Conservation (phyloP, 2,797 vertebrate species). For the Neosalanx taihuensis region DNA sequence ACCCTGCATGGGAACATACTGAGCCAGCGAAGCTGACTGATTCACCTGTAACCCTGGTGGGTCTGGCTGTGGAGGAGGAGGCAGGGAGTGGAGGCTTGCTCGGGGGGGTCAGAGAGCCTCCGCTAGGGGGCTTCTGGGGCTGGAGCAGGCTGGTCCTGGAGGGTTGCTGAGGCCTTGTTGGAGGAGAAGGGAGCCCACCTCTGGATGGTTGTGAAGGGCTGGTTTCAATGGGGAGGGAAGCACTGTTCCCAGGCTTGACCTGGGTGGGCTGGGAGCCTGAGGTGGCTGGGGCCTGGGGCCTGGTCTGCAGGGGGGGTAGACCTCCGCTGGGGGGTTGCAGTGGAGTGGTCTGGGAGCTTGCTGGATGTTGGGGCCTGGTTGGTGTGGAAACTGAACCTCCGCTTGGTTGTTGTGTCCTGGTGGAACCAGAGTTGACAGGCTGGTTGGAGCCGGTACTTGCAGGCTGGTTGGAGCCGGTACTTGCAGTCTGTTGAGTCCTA, state of each 20-base stretch:
- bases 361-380: slow-evolving; percentile 10
- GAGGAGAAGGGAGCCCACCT: not conserved
- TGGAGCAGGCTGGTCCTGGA: slow-evolving; percentile 4
- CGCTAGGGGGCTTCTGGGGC: not conserved
- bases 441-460: not conserved
- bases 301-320: slow-evolving; percentile 19
- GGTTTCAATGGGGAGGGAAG: not conserved
- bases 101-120: slow-evolving; percentile 19
- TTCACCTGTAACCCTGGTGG: slow-evolving; percentile 16
- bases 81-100: slow-evolving; percentile 17
- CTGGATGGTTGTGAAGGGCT: slow-evolving; percentile 5
- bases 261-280: slow-evolving; percentile 18
- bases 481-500: not conserved
- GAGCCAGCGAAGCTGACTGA: too few species aligned
- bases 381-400: slow-evolving; percentile 1
- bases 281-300: slow-evolving; percentile 12
- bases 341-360: slow-evolving; percentile 4
- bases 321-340: slow-evolving; percentile 15
- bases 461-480: not conserved
- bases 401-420: slow-evolving; percentile 13
- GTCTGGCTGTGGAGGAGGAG: slow-evolving; percentile 15
- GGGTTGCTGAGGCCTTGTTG: slow-evolving; percentile 20
- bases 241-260: not conserved
- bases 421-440: not conserved
- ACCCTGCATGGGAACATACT: slow-evolving; percentile 30